These are phyloP conservation scores for Semotilus atromaculatus DNA, from an alignment of 2,797 vertebrate species.

Conservation along the genomic window DNA sequence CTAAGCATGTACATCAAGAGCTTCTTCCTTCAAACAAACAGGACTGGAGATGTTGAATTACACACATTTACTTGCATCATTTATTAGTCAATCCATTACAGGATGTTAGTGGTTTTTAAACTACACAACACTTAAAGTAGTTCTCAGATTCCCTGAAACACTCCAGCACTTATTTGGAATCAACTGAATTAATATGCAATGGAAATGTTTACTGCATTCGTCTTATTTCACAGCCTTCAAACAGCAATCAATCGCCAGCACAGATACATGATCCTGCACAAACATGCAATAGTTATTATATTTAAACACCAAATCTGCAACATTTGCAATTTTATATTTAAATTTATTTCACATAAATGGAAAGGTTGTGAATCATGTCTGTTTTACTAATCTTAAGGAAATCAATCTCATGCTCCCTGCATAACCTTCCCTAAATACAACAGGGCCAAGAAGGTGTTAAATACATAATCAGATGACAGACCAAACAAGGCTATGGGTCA, in stretches of 20 bases:
- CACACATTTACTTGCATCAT: background rate
- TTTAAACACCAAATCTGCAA: background rate
- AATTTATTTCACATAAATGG: background rate
- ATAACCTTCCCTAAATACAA: slow-evolving; percentile 27
- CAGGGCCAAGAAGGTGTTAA: background rate
- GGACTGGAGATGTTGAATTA: background rate
- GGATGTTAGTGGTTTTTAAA: background rate
- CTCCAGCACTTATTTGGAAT: background rate
- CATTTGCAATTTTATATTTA: background rate
- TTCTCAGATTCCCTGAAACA: background rate
- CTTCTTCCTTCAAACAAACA: background rate
- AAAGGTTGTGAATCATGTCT: background rate
- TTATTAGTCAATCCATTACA: background rate
- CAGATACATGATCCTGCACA: background rate
- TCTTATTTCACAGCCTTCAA: background rate
- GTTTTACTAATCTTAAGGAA: slow-evolving; percentile 4
- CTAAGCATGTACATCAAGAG: background rate
- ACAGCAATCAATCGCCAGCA: background rate
- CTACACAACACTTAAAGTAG: background rate
- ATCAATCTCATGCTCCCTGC: background rate
- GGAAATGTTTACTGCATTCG: background rate
- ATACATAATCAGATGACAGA: slow-evolving; percentile 23
- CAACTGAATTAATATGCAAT: background rate
- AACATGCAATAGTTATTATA: background rate
- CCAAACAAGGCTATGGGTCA: background rate